Evolutionary conservation across 2,113 vertebrate species (phyloP).

Genomic region (Cyprinus carpio): DNA sequence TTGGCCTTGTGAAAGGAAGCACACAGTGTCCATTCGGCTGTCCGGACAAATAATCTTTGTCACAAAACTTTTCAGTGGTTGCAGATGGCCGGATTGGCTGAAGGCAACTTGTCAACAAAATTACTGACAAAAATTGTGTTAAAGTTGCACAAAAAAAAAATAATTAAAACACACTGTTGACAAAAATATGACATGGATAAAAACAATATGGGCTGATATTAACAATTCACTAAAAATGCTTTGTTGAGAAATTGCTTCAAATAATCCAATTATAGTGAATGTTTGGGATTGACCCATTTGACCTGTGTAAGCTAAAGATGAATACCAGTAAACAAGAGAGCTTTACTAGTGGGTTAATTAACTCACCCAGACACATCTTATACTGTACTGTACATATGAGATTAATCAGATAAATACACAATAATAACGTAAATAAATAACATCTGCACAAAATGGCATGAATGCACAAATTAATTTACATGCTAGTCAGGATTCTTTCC

Average conservation of each 20-base stretch:
- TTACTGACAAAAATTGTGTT: not conserved
- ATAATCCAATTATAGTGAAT: not conserved
- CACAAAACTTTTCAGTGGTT: constrained; percentile 60
- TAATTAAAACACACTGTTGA: not conserved
- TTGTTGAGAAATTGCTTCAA: not conserved
- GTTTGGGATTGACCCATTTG: not conserved
- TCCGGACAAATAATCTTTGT: constrained; percentile 59
- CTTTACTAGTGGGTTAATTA: not conserved
- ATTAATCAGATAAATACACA: not conserved
- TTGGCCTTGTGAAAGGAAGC: constrained; percentile 60
- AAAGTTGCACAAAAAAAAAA: not conserved
- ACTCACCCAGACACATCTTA: not conserved
- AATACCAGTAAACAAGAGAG: not conserved
- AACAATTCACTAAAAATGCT: not conserved
- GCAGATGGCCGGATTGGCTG: constrained; percentile 38
- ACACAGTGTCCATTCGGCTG: constrained; percentile 56
- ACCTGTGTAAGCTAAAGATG: not conserved
- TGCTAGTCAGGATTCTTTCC: not conserved
- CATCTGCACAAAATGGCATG: not conserved
- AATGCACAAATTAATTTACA: not conserved
- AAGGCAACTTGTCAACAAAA: constrained; percentile 3
- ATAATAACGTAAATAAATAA: not conserved
- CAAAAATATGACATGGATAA: not conserved
- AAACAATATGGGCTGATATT: not conserved
- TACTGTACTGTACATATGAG: not conserved